These are phyloP conservation scores for Geotrupes spiniger DNA, from an alignment of 2,888 invertebrate species.

Conservation along the genomic window DNA sequence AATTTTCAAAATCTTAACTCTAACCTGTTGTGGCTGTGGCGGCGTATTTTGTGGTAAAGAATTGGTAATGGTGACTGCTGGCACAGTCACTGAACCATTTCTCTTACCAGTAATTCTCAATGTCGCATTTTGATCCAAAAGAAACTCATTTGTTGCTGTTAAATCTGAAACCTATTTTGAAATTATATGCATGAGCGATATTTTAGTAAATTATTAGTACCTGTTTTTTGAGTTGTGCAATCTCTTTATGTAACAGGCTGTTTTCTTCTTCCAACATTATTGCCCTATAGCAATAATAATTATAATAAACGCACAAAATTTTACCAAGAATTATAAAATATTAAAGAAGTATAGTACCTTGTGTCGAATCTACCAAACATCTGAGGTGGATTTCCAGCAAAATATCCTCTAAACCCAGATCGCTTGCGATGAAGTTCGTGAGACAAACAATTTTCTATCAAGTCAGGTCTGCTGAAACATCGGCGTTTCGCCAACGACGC, in stretches of 20 bases:
- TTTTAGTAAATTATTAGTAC: conserved; percentile 40
- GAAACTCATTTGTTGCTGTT: conserved; percentile 74
- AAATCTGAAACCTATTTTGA: conserved; percentile 60
- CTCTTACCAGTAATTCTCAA: conserved; percentile 61
- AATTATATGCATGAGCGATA: conserved; percentile 6
- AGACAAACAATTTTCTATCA: conserved; percentile 25
- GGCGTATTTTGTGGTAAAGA: conserved; percentile 53
- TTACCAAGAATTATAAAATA: conserved; percentile 9
- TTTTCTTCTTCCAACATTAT: conserved; percentile 67
- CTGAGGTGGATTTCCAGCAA: conserved; percentile 45
- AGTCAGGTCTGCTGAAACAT: conserved; percentile 33
- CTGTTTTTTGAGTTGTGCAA: conserved; percentile 69
- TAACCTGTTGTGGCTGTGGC: conserved; percentile 45
- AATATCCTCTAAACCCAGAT: conserved; percentile 45
- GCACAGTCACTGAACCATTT: conserved; percentile 57
- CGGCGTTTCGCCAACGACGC: conserved; percentile 45
- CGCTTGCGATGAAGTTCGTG: conserved; percentile 17
- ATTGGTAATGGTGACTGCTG: conserved; percentile 60
- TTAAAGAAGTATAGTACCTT: conserved; percentile 38
- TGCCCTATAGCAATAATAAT: too few species aligned
- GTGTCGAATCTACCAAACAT: conserved; percentile 44
- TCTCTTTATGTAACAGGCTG: conserved; percentile 61
- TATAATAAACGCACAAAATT: too few species aligned
- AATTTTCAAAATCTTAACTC: too few species aligned
- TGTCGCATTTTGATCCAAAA: conserved; percentile 74